phyloP scores from a whole-genome alignment of 2,797 vertebrate genomes.

The Muscicapa comitata region DNA sequence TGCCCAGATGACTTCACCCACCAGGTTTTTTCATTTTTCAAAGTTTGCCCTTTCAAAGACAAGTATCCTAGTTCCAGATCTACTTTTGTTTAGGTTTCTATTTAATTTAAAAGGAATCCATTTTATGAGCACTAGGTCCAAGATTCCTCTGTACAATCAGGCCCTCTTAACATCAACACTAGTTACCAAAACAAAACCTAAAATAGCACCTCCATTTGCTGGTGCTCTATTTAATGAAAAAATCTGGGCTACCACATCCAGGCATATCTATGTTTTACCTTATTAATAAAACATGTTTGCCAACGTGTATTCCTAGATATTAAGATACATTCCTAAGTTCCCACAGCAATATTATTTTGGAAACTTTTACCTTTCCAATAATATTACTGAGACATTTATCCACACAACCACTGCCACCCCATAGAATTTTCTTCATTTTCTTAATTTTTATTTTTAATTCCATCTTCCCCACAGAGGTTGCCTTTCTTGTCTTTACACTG shows the following conservation, averaged over 20 bases:
- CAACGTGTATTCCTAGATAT: conserved; percentile 39
- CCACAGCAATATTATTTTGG: conserved; percentile 29
- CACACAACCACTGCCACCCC: neutral
- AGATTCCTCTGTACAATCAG: conserved; percentile 40
- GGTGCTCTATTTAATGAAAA: conserved; percentile 29
- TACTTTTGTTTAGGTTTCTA: conserved; percentile 57
- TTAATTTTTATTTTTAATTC: neutral
- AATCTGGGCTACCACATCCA: neutral
- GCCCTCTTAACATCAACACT: conserved; percentile 50
- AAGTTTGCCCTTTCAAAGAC: conserved; percentile 39
- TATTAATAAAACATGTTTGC: conserved; percentile 2
- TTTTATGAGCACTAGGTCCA: conserved; percentile 33
- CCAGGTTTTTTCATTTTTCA: conserved; percentile 4
- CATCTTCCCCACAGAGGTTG: neutral
- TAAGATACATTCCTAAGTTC: neutral
- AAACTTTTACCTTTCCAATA: conserved; percentile 29
- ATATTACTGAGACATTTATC: neutral
- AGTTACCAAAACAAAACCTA: conserved; percentile 65
- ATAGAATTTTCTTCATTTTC: neutral
- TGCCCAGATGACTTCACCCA: conserved; percentile 20
- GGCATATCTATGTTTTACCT: conserved; percentile 35
- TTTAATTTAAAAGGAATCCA: conserved; percentile 61
- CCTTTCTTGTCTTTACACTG: neutral
- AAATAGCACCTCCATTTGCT: conserved; percentile 42
- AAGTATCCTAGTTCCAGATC: conserved; percentile 3